A percentile compares a stretch with the other conserved stretches of the same genome.
Evolutionary conservation across 2,797 vertebrate genomes (phyloP).

Genomic region (Phaenicophaeus curvirostris): DNA sequence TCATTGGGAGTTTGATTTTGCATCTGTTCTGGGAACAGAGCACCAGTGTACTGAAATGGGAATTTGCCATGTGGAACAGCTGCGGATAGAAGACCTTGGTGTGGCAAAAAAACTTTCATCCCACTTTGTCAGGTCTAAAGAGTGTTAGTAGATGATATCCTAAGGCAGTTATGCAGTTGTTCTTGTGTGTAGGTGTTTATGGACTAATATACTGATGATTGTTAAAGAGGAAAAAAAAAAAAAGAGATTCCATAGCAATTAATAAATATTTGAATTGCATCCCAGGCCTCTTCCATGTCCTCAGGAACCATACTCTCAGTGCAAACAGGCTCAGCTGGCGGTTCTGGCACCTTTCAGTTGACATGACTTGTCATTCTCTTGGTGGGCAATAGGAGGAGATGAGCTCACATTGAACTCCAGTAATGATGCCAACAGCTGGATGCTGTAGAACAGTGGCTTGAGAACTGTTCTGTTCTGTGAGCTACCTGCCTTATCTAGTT

Average conservation of each 20-base stretch:
- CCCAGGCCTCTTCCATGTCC: neutral
- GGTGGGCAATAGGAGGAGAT: neutral
- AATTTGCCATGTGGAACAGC: conserved; percentile 38
- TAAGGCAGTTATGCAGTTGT: neutral
- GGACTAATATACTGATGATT: neutral
- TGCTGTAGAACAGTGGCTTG: neutral
- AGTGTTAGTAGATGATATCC: neutral
- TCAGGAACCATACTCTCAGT: accelerated
- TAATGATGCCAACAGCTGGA: neutral
- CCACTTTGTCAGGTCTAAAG: neutral
- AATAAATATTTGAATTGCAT: neutral
- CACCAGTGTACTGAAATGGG: conserved; percentile 16
- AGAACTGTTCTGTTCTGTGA: neutral
- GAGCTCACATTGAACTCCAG: accelerated
- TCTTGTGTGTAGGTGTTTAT: neutral
- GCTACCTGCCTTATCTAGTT: neutral
- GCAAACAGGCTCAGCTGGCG: neutral
- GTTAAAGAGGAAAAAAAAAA: no score
- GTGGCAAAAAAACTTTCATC: neutral
- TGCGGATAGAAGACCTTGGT: conserved; percentile 19
- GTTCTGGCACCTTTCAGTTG: neutral
- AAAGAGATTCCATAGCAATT: neutral
- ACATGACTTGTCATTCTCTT: accelerated
- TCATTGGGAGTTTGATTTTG: conserved; percentile 28
- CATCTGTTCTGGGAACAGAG: conserved; percentile 36